Base-by-base conservation (phyloP, 2,113 vertebrate genomes). In the Cebidichthys violaceus region DNA sequence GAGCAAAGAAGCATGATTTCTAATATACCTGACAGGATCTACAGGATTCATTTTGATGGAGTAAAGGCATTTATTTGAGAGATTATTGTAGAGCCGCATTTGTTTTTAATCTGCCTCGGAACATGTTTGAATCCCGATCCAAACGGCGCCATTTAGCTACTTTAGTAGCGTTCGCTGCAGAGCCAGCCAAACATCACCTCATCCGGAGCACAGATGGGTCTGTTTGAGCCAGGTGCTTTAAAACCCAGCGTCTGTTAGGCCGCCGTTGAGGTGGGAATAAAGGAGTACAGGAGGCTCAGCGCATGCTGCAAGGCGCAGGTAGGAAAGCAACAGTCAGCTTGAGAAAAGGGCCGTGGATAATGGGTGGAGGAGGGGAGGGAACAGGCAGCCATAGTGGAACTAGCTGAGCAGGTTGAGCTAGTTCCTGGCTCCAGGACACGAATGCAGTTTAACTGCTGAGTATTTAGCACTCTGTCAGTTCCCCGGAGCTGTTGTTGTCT, bases 371-470 rank as follows among this genome's bases (percentile, higher is more conserved):
- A 59, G 52, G 68, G 2, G 39, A 50, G 18, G 20, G 27, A 60
- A 57, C 35, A 70, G 62, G 37, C 83, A 5, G 82, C 52, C 11
- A 39, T 24, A 31, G 39, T 72, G 52, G 75, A 92, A 93, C 93
- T 33, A 77, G 94, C 81, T 66, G 70, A 85, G 86, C 94, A 73
- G 89, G 94, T 90, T 79, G 60, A 83, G 65, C 94, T 72, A 45
- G 94, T 91, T 94, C 76, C 69, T 60, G 60, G 81, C 83, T 92
- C 82, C 70, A 60, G 80, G 81, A 87, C 77, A 78, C 71, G 64
- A 82, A 76, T 14, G 61, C 81, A 41, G 75, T 87, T 74, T 43
- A 83, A 89, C 90, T 77, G 85, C 65, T 79, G 67, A 86, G 55
- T 43, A 33, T 75, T 81, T 72, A 79, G 39, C 60, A 61, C 11